These are phyloP conservation scores for Halichoerus grypus DNA, from an alignment of 2,113 vertebrate species.

Conservation along the genomic window DNA sequence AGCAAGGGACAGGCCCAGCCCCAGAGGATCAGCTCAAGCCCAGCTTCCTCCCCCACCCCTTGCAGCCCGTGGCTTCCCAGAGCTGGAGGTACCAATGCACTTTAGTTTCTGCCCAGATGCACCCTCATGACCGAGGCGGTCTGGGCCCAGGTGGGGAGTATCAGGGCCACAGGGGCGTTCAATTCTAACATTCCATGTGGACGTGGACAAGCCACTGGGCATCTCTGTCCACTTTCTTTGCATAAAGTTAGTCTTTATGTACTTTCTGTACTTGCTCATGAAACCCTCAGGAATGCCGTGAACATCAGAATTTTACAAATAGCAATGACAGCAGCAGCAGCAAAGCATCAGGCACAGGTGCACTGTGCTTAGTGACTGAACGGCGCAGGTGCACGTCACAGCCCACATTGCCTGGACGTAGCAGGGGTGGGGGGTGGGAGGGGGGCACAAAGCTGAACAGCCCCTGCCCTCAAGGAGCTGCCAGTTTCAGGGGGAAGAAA, in stretches of 20 bases:
- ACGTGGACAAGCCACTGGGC: background rate
- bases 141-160: background rate
- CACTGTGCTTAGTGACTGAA: background rate
- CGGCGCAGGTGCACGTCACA: background rate
- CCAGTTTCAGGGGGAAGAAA: background rate
- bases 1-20: background rate
- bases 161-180: background rate
- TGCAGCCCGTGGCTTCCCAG: background rate
- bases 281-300: background rate
- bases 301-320: background rate
- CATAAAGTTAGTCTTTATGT: no score
- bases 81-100: no score
- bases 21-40: background rate
- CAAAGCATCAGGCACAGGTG: background rate
- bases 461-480: background rate
- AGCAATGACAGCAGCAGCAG: background rate
- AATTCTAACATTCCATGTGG: background rate
- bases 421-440: accelerated
- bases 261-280: background rate
- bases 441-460: background rate
- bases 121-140: background rate
- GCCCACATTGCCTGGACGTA: no score
- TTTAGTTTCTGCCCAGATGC: background rate
- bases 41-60: background rate
- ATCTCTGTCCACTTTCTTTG: background rate